Base-by-base conservation (phyloP, 2,888 invertebrate genomes). In the Thymelicus sylvestris region DNA sequence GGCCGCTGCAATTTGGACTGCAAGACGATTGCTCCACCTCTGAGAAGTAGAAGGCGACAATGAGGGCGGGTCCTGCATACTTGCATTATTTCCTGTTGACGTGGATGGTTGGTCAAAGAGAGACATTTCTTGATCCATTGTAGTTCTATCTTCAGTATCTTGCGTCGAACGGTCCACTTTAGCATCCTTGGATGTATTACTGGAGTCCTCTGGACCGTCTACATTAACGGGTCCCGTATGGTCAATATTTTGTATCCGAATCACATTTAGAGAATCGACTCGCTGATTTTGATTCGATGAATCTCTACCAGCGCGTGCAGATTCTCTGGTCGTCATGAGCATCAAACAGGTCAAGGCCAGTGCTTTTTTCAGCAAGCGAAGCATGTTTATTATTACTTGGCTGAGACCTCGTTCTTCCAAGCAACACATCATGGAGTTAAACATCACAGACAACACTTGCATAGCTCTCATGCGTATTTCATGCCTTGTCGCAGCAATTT, bases 361-460 rank as follows among this genome's bases (percentile, higher is more conserved):
- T 12, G 94, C 91, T 74, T 91, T 91, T 77, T 94, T 94, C 6
- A 94, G 85, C 13, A 89, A 89, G 60, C 90, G 83, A 70, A 94
- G 77, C 93, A 94, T 93, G 68, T 78, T 87, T 60, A 93, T 92
- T 66, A 94, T 93, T 5, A 91, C 82, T 73, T 91, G 89, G 75
- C 92, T 92, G 50, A 94, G 84, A 31, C 93, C 93, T 50, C 88
- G 84, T 75, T 92, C 92, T 74, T 93, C 93, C 44, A 93, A 83
- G 74, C 94, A 94, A 88, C 90, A 90, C 93, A 94, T 93, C 94
- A 94, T 94, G 87, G 93, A 92, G 75, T 93, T 92, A 75, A 94
- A 94, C 92, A 94, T 92, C 5, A 92, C 88, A n/a, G 93, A 92
- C 24, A 94, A 79, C 0, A 94, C 91, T 79, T 92, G 91, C 90